Evolutionary conservation across 2,113 vertebrate species (phyloP).

Genomic region (Sylvietta virens): DNA sequence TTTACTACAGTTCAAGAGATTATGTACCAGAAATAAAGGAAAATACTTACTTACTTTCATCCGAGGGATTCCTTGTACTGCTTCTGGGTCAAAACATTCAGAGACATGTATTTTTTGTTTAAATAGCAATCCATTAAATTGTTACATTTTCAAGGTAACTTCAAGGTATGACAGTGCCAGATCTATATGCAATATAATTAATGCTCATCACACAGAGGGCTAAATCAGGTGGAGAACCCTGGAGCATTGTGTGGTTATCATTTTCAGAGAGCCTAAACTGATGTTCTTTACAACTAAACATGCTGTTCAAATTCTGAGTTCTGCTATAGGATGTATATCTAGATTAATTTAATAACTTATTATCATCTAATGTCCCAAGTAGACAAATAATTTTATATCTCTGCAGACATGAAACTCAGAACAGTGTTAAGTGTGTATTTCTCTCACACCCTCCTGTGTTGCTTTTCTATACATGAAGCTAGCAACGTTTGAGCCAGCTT

Average conservation of each 20-base stretch:
- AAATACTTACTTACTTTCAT: neutral
- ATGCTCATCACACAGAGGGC: neutral
- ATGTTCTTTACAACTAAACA: neutral
- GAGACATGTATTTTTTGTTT: neutral
- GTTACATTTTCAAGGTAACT: neutral
- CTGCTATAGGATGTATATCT: neutral
- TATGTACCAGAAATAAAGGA: neutral
- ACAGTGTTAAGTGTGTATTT: neutral
- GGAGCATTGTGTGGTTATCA: neutral
- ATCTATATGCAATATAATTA: neutral
- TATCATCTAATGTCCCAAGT: neutral
- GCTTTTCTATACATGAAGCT: neutral
- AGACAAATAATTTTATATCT: neutral
- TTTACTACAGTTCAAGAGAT: neutral
- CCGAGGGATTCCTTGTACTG: neutral
- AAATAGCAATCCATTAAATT: neutral
- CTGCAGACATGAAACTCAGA: neutral
- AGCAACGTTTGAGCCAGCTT: neutral
- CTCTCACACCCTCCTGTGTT: neutral
- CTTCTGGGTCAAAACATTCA: neutral
- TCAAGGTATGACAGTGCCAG: neutral
- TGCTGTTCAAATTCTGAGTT: neutral
- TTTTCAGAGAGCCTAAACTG: neutral
- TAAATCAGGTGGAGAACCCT: neutral
- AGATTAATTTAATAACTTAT: neutral